These are phyloP conservation scores for Alcis repandata DNA, from an alignment of 2,888 invertebrate species.

Conservation along the genomic window DNA sequence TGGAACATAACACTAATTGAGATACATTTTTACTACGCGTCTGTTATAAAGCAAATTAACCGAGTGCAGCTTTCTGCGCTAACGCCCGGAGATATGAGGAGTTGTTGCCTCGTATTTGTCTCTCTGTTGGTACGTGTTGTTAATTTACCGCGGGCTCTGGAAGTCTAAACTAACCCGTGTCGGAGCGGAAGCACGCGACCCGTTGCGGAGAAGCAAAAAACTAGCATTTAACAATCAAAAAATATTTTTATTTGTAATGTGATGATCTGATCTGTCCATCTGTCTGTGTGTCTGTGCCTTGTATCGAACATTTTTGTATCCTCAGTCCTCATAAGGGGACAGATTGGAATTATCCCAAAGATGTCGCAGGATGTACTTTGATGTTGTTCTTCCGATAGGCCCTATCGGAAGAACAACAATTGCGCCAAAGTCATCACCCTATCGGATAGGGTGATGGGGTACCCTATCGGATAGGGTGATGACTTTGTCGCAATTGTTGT, in stretches of 20 bases:
- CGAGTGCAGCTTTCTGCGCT: constrained; percentile 24
- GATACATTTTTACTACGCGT: constrained; percentile 34
- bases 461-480: no score
- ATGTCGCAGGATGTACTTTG: no score
- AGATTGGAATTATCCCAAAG: no score
- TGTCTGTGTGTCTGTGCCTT: no score
- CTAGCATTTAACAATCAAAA: not conserved
- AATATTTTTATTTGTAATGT: not conserved
- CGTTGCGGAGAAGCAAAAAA: not conserved
- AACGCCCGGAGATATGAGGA: constrained; percentile 29
- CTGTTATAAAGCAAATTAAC: constrained; percentile 34
- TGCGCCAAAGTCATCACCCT: no score
- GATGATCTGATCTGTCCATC: no score
- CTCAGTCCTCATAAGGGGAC: no score
- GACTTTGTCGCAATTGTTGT: no score
- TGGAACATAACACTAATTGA: constrained; percentile 26
- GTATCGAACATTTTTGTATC: no score
- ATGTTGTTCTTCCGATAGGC: no score
- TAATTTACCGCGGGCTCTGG: constrained; percentile 17
- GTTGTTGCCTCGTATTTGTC: constrained; percentile 34
- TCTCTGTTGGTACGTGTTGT: constrained; percentile 24
- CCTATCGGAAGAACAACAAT: no score
- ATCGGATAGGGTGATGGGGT: no score
- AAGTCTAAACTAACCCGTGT: constrained; percentile 5
- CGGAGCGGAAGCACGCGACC: not conserved